These are phyloP conservation scores for Melanargia galathea DNA, from an alignment of 2,888 invertebrate genomes.

Conservation along the genomic window DNA sequence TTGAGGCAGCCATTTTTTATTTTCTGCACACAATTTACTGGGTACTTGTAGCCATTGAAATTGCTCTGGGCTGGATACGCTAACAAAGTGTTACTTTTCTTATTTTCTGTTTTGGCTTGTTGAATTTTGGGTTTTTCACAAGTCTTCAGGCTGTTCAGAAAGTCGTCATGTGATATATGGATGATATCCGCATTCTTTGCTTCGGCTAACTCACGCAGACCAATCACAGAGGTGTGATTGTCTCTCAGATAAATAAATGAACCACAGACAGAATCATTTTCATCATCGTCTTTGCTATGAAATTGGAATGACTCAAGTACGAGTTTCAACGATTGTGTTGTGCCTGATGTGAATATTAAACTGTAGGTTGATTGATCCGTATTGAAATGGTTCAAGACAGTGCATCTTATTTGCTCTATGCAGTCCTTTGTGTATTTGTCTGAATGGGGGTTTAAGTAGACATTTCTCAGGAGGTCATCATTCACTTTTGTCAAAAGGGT, in stretches of 20 bases:
- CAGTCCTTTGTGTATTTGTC: slow-evolving; percentile 91
- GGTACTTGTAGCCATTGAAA: slow-evolving; percentile 96
- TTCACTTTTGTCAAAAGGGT: slow-evolving; percentile 85
- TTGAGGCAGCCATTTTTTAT: slow-evolving; percentile 84
- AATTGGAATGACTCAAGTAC: slow-evolving; percentile 92
- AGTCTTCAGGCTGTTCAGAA: slow-evolving; percentile 65
- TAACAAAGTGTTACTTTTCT: slow-evolving; percentile 82
- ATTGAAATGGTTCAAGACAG: slow-evolving; percentile 92
- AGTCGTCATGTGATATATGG: slow-evolving; percentile 82
- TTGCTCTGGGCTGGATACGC: slow-evolving; percentile 97
- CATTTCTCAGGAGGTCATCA: slow-evolving; percentile 85
- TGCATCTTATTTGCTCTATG: slow-evolving; percentile 91
- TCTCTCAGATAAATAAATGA: slow-evolving; percentile 91
- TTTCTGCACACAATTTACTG: slow-evolving; percentile 86
- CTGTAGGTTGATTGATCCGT: slow-evolving; percentile 90
- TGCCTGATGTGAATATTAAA: slow-evolving; percentile 96
- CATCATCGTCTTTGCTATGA: slow-evolving; percentile 51
- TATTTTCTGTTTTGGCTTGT: slow-evolving; percentile 44
- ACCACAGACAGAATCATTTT: slow-evolving; percentile 65
- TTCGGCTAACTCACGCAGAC: slow-evolving; percentile 90
- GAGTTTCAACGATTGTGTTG: slow-evolving; percentile 93
- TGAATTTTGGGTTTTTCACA: slow-evolving; percentile 35
- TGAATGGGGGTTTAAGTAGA: slow-evolving; percentile 96
- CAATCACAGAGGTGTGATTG: slow-evolving; percentile 97
- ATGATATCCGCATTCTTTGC: slow-evolving; percentile 79